These are phyloP conservation scores for Gopherus evgoodei DNA, from an alignment of 2,113 vertebrate species.

Conservation along the genomic window DNA sequence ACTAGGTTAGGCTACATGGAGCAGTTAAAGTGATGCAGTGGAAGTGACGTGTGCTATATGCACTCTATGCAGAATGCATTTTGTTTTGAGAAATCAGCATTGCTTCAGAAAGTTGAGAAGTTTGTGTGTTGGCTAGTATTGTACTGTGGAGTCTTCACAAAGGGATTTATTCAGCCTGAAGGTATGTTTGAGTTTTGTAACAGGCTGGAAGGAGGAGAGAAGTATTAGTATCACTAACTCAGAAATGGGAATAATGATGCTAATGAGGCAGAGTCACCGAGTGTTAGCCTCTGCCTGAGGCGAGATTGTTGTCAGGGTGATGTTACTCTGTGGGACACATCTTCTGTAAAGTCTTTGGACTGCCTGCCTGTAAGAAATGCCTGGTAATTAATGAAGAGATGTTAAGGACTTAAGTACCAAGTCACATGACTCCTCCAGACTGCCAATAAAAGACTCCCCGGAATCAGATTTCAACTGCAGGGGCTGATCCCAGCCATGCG, in stretches of 20 bases:
- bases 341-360: background rate
- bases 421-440: constrained; percentile 76
- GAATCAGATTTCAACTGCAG: constrained; percentile 81
- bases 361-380: background rate
- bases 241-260: background rate
- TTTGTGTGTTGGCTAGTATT: background rate
- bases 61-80: background rate
- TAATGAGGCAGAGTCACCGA: background rate
- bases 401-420: background rate
- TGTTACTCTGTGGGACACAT: background rate
- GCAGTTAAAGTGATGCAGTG: background rate
- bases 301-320: background rate
- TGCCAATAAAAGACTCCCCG: constrained; percentile 73
- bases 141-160: background rate
- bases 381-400: background rate
- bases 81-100: background rate
- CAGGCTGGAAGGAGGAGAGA: background rate
- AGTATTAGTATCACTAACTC: background rate
- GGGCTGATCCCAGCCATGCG: background rate
- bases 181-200: background rate
- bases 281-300: background rate
- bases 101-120: background rate
- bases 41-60: background rate
- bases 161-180: background rate
- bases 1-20: background rate